Percentiles rank a stretch among this genome's conserved stretches.
Evolutionary conservation across 2,888 invertebrate genomes (phyloP).

Genomic region (Pammene fasciana): DNA sequence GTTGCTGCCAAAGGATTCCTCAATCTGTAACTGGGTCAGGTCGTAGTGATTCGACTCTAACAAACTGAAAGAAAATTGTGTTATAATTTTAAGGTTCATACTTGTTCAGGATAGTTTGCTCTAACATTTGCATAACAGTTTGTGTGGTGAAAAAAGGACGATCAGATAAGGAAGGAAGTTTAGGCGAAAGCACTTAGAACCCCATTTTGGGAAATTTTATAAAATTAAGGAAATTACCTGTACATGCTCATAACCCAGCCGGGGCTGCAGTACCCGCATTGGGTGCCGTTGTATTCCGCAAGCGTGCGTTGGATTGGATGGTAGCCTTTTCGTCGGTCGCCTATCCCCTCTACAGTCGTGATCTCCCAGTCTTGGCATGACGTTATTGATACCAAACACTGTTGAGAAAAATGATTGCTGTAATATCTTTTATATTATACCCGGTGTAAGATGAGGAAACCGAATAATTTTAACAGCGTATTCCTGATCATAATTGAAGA

Average conservation of each 20-base stretch:
- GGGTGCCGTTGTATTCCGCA: conserved; percentile 85
- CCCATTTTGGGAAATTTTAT: too few species aligned
- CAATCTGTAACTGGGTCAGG: conserved; percentile 84
- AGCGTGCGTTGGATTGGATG: conserved; percentile 84
- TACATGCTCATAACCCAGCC: conserved; percentile 71
- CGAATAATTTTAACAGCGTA: too few species aligned
- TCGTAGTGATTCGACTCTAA: conserved; percentile 66
- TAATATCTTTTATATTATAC: neutral
- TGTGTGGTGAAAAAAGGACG: too few species aligned
- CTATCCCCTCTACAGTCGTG: conserved; percentile 88
- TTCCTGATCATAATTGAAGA: too few species aligned
- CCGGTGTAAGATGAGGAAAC: too few species aligned
- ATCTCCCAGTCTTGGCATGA: conserved; percentile 86
- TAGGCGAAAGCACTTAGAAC: too few species aligned
- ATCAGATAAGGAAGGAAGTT: too few species aligned
- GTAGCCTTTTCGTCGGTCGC: conserved; percentile 84
- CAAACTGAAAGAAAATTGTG: conserved; percentile 56
- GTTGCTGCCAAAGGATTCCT: conserved; percentile 88
- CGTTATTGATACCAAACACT: conserved; percentile 81
- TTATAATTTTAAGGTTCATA: too few species aligned
- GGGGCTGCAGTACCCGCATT: conserved; percentile 86
- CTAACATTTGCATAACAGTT: too few species aligned
- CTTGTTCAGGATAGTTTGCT: too few species aligned
- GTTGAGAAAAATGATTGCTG: conserved; percentile 22
- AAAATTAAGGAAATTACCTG: conserved; percentile 57